Evolutionary conservation across 2,888 invertebrate species (phyloP).

Genomic region (Pollenia labialis): DNA sequence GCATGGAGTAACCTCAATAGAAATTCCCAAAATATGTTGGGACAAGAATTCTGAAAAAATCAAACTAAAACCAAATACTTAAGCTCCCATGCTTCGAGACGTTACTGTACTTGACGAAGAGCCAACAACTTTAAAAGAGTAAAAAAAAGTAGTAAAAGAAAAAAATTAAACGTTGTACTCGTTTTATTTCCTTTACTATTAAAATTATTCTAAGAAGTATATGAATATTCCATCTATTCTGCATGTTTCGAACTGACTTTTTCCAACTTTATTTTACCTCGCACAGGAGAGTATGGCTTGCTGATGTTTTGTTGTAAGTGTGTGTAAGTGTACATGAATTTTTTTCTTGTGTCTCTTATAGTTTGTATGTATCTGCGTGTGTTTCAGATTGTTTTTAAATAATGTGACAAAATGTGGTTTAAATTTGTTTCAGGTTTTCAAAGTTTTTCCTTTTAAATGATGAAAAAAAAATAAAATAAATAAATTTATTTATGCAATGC

Average conservation of each 20-base stretch:
- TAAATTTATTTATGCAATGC: constrained; percentile 2
- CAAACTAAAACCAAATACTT: too few species aligned
- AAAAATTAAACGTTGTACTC: constrained; percentile 8
- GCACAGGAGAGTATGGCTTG: not conserved
- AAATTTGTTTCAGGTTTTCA: constrained; percentile 23
- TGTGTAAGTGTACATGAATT: too few species aligned
- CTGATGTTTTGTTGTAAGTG: not conserved
- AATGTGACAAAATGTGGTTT: constrained; percentile 25
- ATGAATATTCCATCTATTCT: constrained; percentile 34
- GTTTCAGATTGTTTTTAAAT: constrained; percentile 5
- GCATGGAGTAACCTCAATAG: too few species aligned
- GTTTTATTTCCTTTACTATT: constrained; percentile 32
- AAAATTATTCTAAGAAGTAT: constrained; percentile 18
- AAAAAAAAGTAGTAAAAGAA: not conserved
- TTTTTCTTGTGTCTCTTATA: not conserved
- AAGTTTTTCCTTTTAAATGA: constrained; percentile 8
- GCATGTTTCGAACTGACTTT: not conserved
- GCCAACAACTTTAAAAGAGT: constrained; percentile 6
- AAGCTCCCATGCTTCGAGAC: not conserved
- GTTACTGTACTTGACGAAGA: not conserved
- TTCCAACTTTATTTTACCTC: not conserved
- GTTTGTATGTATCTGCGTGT: not conserved
- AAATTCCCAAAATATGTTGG: too few species aligned
- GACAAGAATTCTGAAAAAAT: too few species aligned
- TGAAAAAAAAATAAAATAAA: not conserved